phyloP scores from a whole-genome alignment of 2,113 vertebrate species.

The Rhegmatorhina hoffmannsi region DNA sequence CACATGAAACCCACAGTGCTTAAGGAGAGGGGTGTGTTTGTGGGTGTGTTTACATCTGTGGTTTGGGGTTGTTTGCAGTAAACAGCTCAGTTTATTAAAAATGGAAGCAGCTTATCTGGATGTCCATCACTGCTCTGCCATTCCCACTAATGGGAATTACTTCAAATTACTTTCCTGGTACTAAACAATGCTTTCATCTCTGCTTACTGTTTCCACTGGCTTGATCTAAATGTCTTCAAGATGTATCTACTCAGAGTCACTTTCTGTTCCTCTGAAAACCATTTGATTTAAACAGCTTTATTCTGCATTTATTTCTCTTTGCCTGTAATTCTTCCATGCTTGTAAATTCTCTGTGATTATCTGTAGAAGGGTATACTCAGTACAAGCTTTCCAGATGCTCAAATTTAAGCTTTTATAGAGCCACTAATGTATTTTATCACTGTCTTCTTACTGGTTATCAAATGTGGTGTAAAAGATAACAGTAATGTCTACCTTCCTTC shows the following conservation, averaged over 20 bases:
- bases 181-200: background rate
- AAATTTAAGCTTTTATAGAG: background rate
- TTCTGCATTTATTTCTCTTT: background rate
- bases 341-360: background rate
- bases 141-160: constrained; percentile 3
- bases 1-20: background rate
- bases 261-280: background rate
- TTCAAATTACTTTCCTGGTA: background rate
- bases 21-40: background rate
- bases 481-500: background rate
- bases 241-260: background rate
- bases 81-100: background rate
- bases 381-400: background rate
- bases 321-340: background rate
- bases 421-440: background rate
- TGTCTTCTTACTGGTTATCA: background rate
- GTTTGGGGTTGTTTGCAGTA: background rate
- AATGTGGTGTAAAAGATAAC: background rate
- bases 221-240: background rate
- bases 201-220: background rate
- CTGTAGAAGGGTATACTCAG: background rate
- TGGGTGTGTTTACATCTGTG: background rate
- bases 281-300: constrained; percentile 2
- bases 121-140: background rate
- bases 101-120: background rate